phyloP scores from a whole-genome alignment of 2,888 invertebrate genomes.

The Lepidochrysops patricia region DNA sequence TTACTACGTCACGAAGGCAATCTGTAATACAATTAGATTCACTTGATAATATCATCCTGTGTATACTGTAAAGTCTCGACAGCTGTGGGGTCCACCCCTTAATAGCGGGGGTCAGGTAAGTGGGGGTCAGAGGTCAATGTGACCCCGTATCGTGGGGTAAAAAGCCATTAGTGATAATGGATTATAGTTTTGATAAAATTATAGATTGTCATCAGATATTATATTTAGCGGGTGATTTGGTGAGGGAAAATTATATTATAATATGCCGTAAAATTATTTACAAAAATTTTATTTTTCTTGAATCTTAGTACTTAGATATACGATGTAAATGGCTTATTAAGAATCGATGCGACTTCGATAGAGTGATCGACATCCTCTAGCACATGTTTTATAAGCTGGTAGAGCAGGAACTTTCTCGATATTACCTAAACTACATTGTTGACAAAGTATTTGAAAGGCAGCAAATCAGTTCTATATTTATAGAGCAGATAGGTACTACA shows the following conservation, averaged over 20 bases:
- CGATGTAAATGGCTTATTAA: too few relatives aligned
- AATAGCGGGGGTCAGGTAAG: neutral
- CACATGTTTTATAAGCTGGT: too few relatives aligned
- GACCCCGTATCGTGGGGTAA: neutral
- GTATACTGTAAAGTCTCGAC: neutral
- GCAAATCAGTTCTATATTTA: too few relatives aligned
- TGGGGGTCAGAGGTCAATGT: neutral
- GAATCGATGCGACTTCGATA: too few relatives aligned
- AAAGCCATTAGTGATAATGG: neutral
- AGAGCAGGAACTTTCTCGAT: too few relatives aligned
- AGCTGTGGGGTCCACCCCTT: neutral
- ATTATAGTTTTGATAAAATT: neutral
- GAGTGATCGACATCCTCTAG: too few relatives aligned
- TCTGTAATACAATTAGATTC: neutral
- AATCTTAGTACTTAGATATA: too few relatives aligned
- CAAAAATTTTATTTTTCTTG: too few relatives aligned
- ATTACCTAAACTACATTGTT: too few relatives aligned
- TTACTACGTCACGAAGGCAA: neutral
- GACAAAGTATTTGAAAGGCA: too few relatives aligned
- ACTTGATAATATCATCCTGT: neutral
- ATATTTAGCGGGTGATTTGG: neutral
- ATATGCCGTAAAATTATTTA: too few relatives aligned
- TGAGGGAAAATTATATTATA: neutral
- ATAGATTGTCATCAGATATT: neutral
- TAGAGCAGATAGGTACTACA: too few relatives aligned